These are phyloP conservation scores for Melanophora roralis DNA, from an alignment of 2,888 invertebrate species.

Conservation along the genomic window DNA sequence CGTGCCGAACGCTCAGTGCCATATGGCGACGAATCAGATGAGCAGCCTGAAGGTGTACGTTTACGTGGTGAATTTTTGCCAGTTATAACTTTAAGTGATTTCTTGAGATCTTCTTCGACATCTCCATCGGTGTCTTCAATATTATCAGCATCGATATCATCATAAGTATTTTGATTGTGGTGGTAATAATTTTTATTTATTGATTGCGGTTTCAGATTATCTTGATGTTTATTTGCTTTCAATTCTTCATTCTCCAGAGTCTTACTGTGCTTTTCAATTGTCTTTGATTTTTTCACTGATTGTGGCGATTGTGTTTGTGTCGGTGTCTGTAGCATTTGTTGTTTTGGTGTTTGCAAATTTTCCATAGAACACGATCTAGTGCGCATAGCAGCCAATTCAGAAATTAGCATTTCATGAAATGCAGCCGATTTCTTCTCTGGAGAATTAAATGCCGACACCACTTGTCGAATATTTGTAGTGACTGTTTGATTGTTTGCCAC, in stretches of 20 bases:
- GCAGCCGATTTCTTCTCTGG: conserved; percentile 75
- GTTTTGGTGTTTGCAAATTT: conserved; percentile 67
- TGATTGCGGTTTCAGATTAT: neutral
- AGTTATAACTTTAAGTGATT: conserved; percentile 65
- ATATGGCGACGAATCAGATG: conserved; percentile 76
- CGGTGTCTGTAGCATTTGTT: conserved; percentile 7
- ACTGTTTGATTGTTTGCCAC: conserved; percentile 7
- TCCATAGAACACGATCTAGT: conserved; percentile 73
- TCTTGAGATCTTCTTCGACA: conserved; percentile 66
- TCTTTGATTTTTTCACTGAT: conserved; percentile 24
- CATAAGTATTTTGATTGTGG: conserved; percentile 58
- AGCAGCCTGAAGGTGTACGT: conserved; percentile 76
- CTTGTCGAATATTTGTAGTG: conserved; percentile 44
- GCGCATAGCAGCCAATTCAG: conserved; percentile 84
- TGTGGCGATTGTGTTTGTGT: conserved; percentile 8
- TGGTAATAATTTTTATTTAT: conserved; percentile 67
- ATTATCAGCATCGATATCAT: conserved; percentile 73
- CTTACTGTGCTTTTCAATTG: conserved; percentile 48
- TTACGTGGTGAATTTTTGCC: conserved; percentile 67
- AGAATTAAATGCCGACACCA: conserved; percentile 60
- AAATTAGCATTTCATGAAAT: conserved; percentile 83
- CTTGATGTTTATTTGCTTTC: conserved; percentile 18
- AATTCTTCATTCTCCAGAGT: conserved; percentile 44
- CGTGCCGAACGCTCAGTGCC: conserved; percentile 76
- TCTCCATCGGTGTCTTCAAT: conserved; percentile 71